Conservation (phyloP, 2,888 invertebrate species). For the Oligia latruncula region DNA sequence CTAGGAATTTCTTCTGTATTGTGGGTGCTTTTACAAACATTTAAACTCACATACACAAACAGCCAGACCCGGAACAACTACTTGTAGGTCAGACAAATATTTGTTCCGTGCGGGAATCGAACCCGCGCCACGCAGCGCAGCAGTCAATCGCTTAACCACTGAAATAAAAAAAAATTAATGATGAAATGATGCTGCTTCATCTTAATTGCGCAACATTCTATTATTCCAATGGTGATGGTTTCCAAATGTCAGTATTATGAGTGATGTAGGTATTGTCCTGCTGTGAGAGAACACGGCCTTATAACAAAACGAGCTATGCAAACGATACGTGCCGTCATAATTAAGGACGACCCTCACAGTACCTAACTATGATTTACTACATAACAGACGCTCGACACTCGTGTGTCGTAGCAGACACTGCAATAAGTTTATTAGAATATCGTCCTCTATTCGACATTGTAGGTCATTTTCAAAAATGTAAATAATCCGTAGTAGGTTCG, state of each 20-base stretch:
- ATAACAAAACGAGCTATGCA: slow-evolving; percentile 1
- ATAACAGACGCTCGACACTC: not conserved
- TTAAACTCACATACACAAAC: too few species aligned
- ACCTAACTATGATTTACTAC: slow-evolving; percentile 23
- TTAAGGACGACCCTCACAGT: slow-evolving; percentile 19
- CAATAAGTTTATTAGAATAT: not conserved
- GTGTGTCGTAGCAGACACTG: not conserved
- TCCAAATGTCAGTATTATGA: not conserved
- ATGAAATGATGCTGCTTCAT: too few species aligned
- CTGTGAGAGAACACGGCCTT: not conserved
- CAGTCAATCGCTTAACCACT: too few species aligned
- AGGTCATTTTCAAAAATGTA: not conserved
- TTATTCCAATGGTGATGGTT: not conserved
- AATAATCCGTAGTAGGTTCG: not conserved
- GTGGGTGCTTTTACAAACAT: too few species aligned
- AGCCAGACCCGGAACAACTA: too few species aligned
- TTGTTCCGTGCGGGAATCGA: too few species aligned
- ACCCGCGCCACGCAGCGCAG: too few species aligned
- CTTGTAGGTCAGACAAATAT: too few species aligned
- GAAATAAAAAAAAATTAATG: too few species aligned
- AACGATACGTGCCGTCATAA: slow-evolving; percentile 21
- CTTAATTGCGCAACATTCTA: too few species aligned
- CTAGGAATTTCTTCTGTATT: too few species aligned
- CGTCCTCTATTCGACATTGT: not conserved
- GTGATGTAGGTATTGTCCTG: not conserved